Base-by-base conservation (phyloP, 1,140 invertebrate genomes). In the Drosophila baimaii region DNA sequence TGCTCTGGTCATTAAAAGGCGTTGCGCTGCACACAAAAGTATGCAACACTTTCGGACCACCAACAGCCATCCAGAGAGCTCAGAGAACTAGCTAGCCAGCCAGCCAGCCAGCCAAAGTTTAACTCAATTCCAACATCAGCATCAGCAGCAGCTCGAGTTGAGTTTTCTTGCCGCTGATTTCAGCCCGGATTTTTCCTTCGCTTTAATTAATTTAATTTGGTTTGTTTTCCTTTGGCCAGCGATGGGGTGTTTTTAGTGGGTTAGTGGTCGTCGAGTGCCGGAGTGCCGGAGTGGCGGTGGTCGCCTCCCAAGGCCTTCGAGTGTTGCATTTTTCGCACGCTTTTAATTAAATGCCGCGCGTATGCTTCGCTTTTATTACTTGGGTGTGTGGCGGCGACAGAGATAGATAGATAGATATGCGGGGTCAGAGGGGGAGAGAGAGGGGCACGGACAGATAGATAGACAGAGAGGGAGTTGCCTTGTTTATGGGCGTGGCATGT, bases 171-270 rank as follows among this genome's bases (percentile, higher is more conserved):
- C 54, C 44, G 52, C 49, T 33, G 70, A 76, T 61, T 69, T 62
- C 64, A 62, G 65, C 73, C 52, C 61, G 65, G 77, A 81, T 81
- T 85, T 86, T 69, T 54, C 66, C 21, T 46, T 25, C n/a, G 71
- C 81, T 88, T 86, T 83, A 86, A 86, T 86, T 88, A 86, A 86
- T 86, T 86, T 88, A 82, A 88, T 86, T 86, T 82, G 70, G 49
- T 80, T 80, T 81, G 55, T 58, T 55, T 66, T 52, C 5, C 54
- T 25, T 19, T 47, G 31, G 3, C 39, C 41, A 41, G 17, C 41
- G 35, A 23, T n/a, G 25, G n/a, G 63, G 31, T 19, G 43, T 7
- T 33, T 7, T 33, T 23, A 23, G n/a, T 25, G 59, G 46, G 25
- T 64, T 39, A 49, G 43, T 62, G 44, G 58, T 12, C 35, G 58